A percentile compares a stretch with the other conserved stretches of the same genome.
phyloP scores from a whole-genome alignment of 2,113 vertebrate species.

The Callaeas wilsoni region DNA sequence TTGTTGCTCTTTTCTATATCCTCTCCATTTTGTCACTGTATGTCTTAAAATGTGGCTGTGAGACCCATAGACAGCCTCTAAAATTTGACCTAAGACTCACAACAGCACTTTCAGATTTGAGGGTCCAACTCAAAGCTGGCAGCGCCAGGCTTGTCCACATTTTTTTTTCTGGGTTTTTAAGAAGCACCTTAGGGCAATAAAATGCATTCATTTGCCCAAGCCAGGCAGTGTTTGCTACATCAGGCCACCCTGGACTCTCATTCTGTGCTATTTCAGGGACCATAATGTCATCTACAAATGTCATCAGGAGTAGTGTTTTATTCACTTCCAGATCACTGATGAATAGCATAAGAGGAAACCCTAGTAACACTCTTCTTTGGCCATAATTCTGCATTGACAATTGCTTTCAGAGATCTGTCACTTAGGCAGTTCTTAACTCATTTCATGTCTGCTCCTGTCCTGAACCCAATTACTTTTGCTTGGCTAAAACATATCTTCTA shows the following conservation, averaged over 20 bases:
- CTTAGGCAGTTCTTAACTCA: constrained; percentile 45
- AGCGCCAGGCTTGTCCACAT: background rate
- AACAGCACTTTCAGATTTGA: background rate
- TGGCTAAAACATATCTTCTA: background rate
- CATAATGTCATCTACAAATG: constrained; percentile 20
- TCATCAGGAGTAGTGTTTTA: background rate
- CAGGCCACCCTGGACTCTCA: background rate
- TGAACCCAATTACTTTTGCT: constrained; percentile 39
- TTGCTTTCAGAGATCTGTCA: constrained; percentile 37
- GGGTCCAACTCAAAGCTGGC: background rate
- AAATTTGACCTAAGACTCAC: background rate
- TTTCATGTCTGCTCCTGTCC: constrained; percentile 40
- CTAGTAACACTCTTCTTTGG: background rate
- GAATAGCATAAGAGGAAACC: background rate
- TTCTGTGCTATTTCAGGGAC: background rate
- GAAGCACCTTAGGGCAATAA: background rate
- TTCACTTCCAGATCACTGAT: constrained; percentile 29
- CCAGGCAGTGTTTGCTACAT: background rate
- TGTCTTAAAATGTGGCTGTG: background rate
- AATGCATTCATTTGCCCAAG: background rate
- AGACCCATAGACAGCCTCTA: background rate
- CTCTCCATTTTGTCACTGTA: background rate
- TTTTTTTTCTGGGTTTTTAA: background rate
- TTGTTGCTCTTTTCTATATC: background rate
- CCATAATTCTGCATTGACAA: constrained; percentile 46